Percentiles rank a stretch among this genome's conserved stretches.
phyloP scores from a whole-genome alignment of 2,888 invertebrate species.

The Drosophila atripex region DNA sequence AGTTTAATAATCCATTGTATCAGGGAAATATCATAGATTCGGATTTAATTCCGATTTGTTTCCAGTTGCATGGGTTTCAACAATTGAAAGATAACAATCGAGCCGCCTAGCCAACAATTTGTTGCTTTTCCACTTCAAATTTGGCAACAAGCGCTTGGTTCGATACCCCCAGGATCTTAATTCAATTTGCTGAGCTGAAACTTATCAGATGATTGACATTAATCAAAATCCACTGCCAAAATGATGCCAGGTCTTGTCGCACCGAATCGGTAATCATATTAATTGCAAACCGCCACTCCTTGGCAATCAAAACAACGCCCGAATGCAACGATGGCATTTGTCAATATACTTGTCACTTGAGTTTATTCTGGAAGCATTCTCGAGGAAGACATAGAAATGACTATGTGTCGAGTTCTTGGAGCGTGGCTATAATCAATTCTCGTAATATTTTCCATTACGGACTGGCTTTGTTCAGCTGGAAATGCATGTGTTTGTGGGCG shows the following conservation, averaged over 20 bases:
- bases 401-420: slow-evolving; percentile 33
- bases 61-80: slow-evolving; percentile 9
- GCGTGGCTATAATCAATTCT: slow-evolving; percentile 61
- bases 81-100: slow-evolving; percentile 9
- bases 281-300: slow-evolving; percentile 48
- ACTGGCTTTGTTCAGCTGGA: slow-evolving; percentile 41
- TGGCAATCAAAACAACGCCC: slow-evolving; percentile 34
- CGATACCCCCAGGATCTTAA: slow-evolving; percentile 2
- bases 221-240: slow-evolving; percentile 54
- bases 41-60: slow-evolving; percentile 16
- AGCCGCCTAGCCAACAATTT: not conserved
- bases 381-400: not conserved
- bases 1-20: too few relatives aligned
- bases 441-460: slow-evolving; percentile 63
- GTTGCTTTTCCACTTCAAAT: not conserved
- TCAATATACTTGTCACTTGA: slow-evolving; percentile 49
- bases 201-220: slow-evolving; percentile 69
- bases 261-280: slow-evolving; percentile 65
- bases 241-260: slow-evolving; percentile 34
- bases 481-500: slow-evolving; percentile 70
- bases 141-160: not conserved
- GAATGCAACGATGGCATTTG: slow-evolving; percentile 42
- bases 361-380: slow-evolving; percentile 12
- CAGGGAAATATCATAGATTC: not conserved
- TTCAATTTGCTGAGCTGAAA: slow-evolving; percentile 38